Conservation (phyloP, 2,113 vertebrate genomes). For the Cynopterus brachyotis region DNA sequence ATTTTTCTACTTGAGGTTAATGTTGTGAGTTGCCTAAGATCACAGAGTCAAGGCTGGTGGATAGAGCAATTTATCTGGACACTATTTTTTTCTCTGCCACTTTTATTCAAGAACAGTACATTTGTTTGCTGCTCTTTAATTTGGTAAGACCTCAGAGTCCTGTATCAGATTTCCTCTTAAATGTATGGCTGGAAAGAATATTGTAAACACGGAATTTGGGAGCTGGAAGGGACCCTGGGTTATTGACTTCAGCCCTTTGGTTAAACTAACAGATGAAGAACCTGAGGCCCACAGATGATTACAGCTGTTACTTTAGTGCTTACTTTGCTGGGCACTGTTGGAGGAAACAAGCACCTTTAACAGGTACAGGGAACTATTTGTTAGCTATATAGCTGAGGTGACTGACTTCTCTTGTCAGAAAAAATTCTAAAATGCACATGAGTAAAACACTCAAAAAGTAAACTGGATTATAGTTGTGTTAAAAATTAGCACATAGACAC, state of each 20-base stretch:
- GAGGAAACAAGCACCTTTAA: neutral
- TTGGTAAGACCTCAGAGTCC: neutral
- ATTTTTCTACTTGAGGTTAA: neutral
- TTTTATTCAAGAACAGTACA: slow-evolving; percentile 21
- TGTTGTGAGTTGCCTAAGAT: neutral
- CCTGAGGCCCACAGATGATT: neutral
- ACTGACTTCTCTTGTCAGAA: neutral
- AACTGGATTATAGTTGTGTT: neutral
- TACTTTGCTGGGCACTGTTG: neutral
- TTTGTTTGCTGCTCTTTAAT: neutral
- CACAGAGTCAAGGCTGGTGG: neutral
- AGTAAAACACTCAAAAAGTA: neutral
- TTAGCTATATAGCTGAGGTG: neutral
- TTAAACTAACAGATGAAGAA: neutral
- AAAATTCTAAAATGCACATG: neutral
- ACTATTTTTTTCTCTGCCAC: neutral
- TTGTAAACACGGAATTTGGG: neutral
- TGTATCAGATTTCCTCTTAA: neutral
- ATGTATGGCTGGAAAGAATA: neutral
- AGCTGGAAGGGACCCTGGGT: neutral
- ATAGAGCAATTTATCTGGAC: neutral
- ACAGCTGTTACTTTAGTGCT: neutral
- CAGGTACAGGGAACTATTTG: neutral
- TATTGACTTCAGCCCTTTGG: neutral
- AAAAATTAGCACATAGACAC: neutral